Base-by-base conservation (phyloP, 2,888 invertebrate species). In the Pantelozetes paolii region DNA sequence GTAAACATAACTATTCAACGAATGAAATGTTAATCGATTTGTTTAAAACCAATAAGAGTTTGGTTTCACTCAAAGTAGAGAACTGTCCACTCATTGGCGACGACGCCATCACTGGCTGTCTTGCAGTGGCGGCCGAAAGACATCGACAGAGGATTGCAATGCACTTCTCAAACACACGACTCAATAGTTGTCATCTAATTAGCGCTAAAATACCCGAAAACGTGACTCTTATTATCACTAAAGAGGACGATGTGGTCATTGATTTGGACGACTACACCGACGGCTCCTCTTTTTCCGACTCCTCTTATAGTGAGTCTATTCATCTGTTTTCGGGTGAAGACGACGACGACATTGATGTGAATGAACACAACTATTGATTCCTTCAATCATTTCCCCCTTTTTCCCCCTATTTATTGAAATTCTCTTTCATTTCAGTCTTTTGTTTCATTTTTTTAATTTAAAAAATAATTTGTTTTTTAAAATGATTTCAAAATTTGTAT, bases 41-140 rank as follows among this genome's bases (percentile, higher is more conserved):
- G 18, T 30, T 59, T 59, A 59, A 59, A 28, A 15, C 15, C 1
- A 59, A 59, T 11, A 3, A 26, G 23, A 26, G 11, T 30, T 11
- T 59, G 59, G 30, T 30, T 59, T 11, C 11, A 3, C 30, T 59
- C 2, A 59, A 59, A 59, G 59, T 59, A 1, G 59, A 59, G 59
- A 59, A 59, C 59, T 59, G 59, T 59, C 59, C 59, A 26, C 59
- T 59, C 18, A 28, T 59, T 26, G 59, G 28, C 23, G 59, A 59
- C 3, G 59, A 59, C 6, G 59, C 28, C 9, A 11, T 59, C 18
- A 11, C 18, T 28, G 3, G 8, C 3, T 9, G 20, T 28, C 28
- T 59, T 1, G 15, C 26, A 23, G 18, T 59, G n/a, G 28, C 26
- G 30, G 13, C 28, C 15, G 1, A 28, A 59, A 26, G 59, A 18